Base-by-base conservation (phyloP, 1,140 invertebrate genomes). In the Meloidogyne exigua region DNA sequence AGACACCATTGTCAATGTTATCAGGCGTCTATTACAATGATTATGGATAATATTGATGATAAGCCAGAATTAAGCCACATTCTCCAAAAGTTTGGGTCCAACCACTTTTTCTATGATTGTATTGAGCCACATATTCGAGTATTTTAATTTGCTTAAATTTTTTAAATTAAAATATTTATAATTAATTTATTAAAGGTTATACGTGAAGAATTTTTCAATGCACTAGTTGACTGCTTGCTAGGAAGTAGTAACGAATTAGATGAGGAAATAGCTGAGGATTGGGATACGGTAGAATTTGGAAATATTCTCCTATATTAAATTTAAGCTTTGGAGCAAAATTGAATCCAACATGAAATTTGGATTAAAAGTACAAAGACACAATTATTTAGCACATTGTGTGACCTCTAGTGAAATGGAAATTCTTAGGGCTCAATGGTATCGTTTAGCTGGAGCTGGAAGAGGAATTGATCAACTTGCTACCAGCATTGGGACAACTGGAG, bases 31-130 rank as follows among this genome's bases (percentile, higher is more conserved):
- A 69, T 87, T 21, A 86, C 83, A 25, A 80, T 87, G 78, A 71
- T 87, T 42, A 87, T 87, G 82, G 83, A 87, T 62, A 87, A 87
- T 72, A 57, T 88, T 42, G 86, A 87, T 64, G 85, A 87, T 69
- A 25, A 66, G 25, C 63, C 65, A 21, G 80, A 67, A 28, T 68
- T 87, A 68, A 68, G 74, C 21, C 74, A 77, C 26, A 69, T 87
- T 10, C 72, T 87, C 0, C 78, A 83, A 65, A 80, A 87, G 71
- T 72, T 87, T 64, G 85, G 85, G n/a, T 71, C 82, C 32, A 84
- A 87, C 78, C 85, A 87, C 39, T 87, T 87, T 65, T 87, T 87
- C 76, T 87, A 86, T 68, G 85, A 87, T 71, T 83, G 85, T 18
- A 79, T 66, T 71, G 85, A 87, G 64, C 76, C 84, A 21, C 85